Evolutionary conservation across 2,888 invertebrate species (phyloP).

Genomic region (Archaeoteleia sp.): DNA sequence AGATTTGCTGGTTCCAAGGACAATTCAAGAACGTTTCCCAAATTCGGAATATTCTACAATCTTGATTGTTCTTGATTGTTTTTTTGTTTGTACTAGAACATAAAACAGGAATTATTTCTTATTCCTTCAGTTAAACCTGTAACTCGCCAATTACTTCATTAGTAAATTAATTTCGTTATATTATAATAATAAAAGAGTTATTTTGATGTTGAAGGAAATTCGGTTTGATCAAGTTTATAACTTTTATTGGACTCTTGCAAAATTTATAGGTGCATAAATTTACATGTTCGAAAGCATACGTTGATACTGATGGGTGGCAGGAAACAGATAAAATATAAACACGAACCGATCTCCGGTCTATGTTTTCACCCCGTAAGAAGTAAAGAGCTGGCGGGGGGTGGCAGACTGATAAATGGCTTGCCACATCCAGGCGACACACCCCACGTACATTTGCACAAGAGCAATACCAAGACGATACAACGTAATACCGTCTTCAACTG

Average conservation of each 20-base stretch:
- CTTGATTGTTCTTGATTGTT: no score
- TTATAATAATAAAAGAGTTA: no score
- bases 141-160: no score
- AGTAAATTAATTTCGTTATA: no score
- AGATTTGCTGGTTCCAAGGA: no score
- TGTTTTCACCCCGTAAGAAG: conserved; percentile 57
- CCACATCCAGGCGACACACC: conserved; percentile 64
- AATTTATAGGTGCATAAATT: conserved; percentile 12
- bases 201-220: no score
- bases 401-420: conserved; percentile 67
- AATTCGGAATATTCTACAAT: no score
- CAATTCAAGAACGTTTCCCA: no score
- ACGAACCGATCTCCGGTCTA: conserved; percentile 56
- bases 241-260: not conserved
- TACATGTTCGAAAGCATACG: conserved; percentile 27
- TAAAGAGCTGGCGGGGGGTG: conserved; percentile 49
- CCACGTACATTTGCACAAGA: conserved; percentile 58
- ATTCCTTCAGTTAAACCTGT: no score
- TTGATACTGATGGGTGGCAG: conserved; percentile 24
- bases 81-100: no score
- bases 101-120: no score
- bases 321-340: conserved; percentile 56
- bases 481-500: conserved; percentile 60
- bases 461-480: conserved; percentile 56
- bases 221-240: no score